These are phyloP conservation scores for Plotosus lineatus DNA, from an alignment of 2,113 vertebrate species.

Conservation along the genomic window DNA sequence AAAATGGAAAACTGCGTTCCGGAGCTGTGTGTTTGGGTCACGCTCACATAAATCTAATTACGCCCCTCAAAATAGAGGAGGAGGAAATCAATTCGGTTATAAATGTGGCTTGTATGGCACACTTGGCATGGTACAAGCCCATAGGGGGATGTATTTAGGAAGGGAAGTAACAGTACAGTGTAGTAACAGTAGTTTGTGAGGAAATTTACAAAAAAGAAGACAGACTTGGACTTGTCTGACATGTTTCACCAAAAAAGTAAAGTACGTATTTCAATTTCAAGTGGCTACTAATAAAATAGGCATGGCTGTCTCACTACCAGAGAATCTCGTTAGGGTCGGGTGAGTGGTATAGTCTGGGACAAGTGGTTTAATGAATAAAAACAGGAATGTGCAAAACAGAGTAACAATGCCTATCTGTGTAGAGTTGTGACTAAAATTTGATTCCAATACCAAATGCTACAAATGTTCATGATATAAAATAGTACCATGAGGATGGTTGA, in stretches of 20 bases:
- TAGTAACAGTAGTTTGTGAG: conserved; percentile 13
- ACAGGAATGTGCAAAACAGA: not conserved
- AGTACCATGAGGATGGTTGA: no score
- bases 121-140: conserved; percentile 27
- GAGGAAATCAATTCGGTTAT: conserved; percentile 71
- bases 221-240: not conserved
- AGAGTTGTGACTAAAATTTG: not conserved
- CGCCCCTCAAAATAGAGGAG: conserved; percentile 70
- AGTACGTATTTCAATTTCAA: no score
- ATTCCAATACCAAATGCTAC: not conserved
- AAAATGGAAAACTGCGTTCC: conserved; percentile 71
- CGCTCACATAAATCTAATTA: conserved; percentile 71
- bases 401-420: not conserved
- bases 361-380: not conserved
- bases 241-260: not conserved
- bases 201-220: not conserved
- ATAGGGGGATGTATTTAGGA: conserved; percentile 10
- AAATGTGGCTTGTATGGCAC: conserved; percentile 65
- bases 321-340: not conserved
- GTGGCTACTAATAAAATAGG: not conserved
- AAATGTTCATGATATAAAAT: no score
- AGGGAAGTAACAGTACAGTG: not conserved
- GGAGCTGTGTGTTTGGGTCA: conserved; percentile 67
- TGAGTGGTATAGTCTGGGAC: not conserved
- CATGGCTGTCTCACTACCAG: not conserved